Evolutionary conservation across 92 coral and sea anemone species (phyloP).

Genomic region (Palythoa heliodiscus): DNA sequence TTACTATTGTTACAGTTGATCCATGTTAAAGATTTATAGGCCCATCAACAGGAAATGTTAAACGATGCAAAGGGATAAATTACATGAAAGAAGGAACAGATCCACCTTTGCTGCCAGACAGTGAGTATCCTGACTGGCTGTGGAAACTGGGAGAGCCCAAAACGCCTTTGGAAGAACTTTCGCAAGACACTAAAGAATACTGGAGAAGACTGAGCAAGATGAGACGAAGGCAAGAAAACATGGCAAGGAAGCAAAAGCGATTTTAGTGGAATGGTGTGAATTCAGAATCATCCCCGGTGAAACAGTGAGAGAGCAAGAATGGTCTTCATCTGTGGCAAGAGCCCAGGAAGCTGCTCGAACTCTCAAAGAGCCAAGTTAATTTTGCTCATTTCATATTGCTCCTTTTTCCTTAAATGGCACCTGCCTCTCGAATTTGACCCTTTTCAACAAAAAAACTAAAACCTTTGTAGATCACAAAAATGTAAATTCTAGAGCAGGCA

Average conservation of each 20-base stretch:
- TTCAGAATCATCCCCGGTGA: not conserved
- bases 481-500: no score
- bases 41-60: slow-evolving; percentile 3
- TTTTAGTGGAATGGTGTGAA: not conserved
- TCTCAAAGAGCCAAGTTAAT: no score
- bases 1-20: no score
- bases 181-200: slow-evolving; percentile 41
- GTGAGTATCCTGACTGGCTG: slow-evolving; percentile 85
- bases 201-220: slow-evolving; percentile 67
- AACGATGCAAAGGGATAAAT: slow-evolving; percentile 69
- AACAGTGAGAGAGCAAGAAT: not conserved
- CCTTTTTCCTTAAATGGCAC: no score
- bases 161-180: slow-evolving; percentile 56
- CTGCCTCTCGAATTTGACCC: no score
- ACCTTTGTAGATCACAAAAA: no score
- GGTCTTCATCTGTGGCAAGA: not conserved
- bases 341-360: not conserved
- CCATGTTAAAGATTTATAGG: not conserved
- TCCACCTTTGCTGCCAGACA: slow-evolving; percentile 79
- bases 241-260: slow-evolving; percentile 67
- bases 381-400: no score
- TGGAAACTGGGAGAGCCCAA: slow-evolving; percentile 64
- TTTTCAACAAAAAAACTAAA: no score
- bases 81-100: slow-evolving; percentile 81
- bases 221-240: slow-evolving; percentile 78